A percentile compares a stretch with the other conserved stretches of the same genome.
phyloP scores from a whole-genome alignment of 2,888 invertebrate genomes.

The Heliconius erato region DNA sequence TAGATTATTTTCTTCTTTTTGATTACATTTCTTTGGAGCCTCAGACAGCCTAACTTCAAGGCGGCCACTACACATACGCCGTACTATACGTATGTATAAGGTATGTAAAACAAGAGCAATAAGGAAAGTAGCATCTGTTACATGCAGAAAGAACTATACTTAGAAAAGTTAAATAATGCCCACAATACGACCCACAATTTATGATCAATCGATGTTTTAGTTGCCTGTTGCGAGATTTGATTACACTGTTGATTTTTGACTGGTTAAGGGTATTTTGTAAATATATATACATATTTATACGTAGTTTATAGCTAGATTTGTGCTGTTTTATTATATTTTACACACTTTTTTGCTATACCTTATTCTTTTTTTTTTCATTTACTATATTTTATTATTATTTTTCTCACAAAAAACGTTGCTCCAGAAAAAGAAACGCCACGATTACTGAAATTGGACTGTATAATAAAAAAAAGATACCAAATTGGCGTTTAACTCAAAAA shows the following conservation, averaged over 20 bases:
- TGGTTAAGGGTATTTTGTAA: constrained; percentile 37
- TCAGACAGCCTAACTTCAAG: too few species aligned
- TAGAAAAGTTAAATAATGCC: background rate
- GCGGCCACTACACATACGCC: background rate
- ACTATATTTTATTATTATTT: background rate
- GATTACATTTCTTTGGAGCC: too few species aligned
- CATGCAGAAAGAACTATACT: background rate
- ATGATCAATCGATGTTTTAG: constrained; percentile 50
- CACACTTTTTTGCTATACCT: background rate
- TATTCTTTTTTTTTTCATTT: background rate
- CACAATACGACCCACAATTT: constrained; percentile 46
- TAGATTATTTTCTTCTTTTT: background rate
- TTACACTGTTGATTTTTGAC: constrained; percentile 37
- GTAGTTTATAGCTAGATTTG: constrained; percentile 32
- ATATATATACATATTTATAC: constrained; percentile 36
- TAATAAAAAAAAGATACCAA: background rate
- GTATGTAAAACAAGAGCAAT: background rate
- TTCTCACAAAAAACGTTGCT: background rate
- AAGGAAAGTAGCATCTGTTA: background rate
- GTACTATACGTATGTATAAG: background rate
- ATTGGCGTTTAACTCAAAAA: background rate
- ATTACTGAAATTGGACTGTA: background rate
- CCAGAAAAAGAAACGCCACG: background rate
- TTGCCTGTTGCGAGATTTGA: constrained; percentile 83
- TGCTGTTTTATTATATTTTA: constrained; percentile 58